Base-by-base conservation (phyloP, 2,797 vertebrate genomes). In the Lemur catta region DNA sequence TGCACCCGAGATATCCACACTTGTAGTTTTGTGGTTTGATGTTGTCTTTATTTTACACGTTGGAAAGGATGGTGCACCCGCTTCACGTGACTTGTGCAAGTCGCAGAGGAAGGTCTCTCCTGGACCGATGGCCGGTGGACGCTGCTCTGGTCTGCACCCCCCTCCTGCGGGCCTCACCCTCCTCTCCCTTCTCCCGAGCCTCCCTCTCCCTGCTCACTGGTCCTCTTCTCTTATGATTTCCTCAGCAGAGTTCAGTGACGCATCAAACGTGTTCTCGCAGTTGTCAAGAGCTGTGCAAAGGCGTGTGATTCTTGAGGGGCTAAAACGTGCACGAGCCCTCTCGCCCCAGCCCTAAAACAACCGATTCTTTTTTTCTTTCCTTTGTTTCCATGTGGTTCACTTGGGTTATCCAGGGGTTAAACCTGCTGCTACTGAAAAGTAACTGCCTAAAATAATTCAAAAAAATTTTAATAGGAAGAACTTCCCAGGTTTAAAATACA, bases 111-210 rank as follows among this genome's bases (percentile, higher is more conserved):
- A 52, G 10, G 7, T 35, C 20, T 22, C 10, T 13, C 57, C 18
- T 17, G 46, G 15, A 13, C 26, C 43, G 6, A 33, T 24, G 4
- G 20, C 63, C 14, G 24, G 13, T 18, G 30, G 28, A 30, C 6
- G 41, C 12, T 26, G 30, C 33, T 5, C 55, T 20, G 17, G 30
- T 30, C 6, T 20, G 8, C 57, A 28, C 57, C 38, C 17, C 2
- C 41, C 2, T 0, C 12, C 18, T 9, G 0, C 0, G 2, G 11
- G n/a, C 26, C 43, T 28, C 41, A 10, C 28, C 15, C 11, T 18
- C 8, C 18, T 35, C 61, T 35, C 12, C 30, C 14, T 33, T 35
- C 48, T 22, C 43, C 20, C 20, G 18, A 55, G 38, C 43, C n/a
- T 61, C 41, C 76, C 1, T 30, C 35, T 30, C 30, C 6, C 41